Evolutionary conservation across 1,140 invertebrate genomes (phyloP), one percentile per base, ranked within the genome.

Genomic region (Drosophila auraria): DNA sequence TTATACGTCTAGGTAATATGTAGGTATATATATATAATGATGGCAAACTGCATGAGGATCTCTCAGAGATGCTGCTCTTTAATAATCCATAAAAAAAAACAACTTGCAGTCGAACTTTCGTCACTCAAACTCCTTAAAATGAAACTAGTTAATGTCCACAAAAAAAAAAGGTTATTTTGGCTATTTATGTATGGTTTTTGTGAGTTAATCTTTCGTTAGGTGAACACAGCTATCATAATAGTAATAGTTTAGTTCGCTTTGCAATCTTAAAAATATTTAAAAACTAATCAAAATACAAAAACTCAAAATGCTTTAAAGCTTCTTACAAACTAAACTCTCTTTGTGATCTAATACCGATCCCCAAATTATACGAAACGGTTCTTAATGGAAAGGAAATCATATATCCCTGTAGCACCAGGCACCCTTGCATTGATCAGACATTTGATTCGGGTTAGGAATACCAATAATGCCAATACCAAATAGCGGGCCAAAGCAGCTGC

Each of bases 1-100:
- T 77, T 47, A 49, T 83, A 70, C 60, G 66, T 73, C 75, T 81
- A 82, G 63, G 58, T 82, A 78, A 62, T 65, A 63, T 59, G 45
- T 76, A 57, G 44, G 47, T 71, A 42, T 36, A 38, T 59, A 33
- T 66, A 66, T 76, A 50, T 76, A 76, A 53, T 44, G 51, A 76
- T 75, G 69, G 57, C 69, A 73, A 62, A 72, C 57, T 44, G 56
- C 62, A n/a, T 65, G 62, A 65, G 62, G 62, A 65, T 62, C 62
- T 62, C 53, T 38, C 30, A 38, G 38, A 61, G 38, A 56, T 56
- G 33, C n/a, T 59, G 23, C 57, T 44, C 15, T 59, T 25, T 40
- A 40, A 40, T 15, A 40, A 42, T 42, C 20, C 20, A 20, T 20
- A n/a, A 25, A 57, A 30, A 33, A 33, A 33, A 33, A 54, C 17